Evolutionary conservation across 1,140 invertebrate species (phyloP), one percentile per base, ranked within the genome.

Genomic region (Portunus trituberculatus): DNA sequence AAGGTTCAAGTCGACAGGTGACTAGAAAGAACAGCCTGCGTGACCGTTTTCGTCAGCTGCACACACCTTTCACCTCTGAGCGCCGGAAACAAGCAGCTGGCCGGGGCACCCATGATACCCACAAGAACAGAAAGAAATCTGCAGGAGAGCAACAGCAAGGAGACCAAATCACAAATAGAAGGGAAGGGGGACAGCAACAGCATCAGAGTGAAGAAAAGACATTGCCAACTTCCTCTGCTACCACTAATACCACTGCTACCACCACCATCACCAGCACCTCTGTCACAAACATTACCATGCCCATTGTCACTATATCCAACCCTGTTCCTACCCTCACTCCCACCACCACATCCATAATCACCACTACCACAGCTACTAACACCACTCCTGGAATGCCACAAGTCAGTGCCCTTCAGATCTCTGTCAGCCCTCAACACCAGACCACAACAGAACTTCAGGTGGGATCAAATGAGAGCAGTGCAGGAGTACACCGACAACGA

Each of bases 11-110:
- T 14, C 45, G 83, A 8, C 59, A 91, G 29, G 91, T 95, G 20
- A 92, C 94, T 12, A 91, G 94, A 39, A 95, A 95, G 91, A 95
- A 95, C 31, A 95, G 94, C 31, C 59, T 95, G 29, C 90, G 94
- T 29, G 94, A 95, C 46, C 90, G 94, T 32, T 29, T 95, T 28
- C 83, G 91, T 8, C 94, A 95, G 84, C 83, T 95, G 52, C 94
- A 89, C n/a, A 86, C 94, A 76, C 83, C 94, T 89, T 92, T 95
- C 48, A 95, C 91, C 25, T 20, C 91, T 28, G 94, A 95, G 52
- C 84, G 94, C 4, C 94, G 94, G 31, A 48, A 84, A 76, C 91
- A 88, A 25, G 48, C 91, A 29, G 29, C 45, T n/a, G 88, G 52
- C 52, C 45, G 91, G 46, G 91, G 82, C 25, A 87, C 46, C 25